phyloP scores from a whole-genome alignment of 2,888 invertebrate genomes.

The Trissoscelio sp. region DNA sequence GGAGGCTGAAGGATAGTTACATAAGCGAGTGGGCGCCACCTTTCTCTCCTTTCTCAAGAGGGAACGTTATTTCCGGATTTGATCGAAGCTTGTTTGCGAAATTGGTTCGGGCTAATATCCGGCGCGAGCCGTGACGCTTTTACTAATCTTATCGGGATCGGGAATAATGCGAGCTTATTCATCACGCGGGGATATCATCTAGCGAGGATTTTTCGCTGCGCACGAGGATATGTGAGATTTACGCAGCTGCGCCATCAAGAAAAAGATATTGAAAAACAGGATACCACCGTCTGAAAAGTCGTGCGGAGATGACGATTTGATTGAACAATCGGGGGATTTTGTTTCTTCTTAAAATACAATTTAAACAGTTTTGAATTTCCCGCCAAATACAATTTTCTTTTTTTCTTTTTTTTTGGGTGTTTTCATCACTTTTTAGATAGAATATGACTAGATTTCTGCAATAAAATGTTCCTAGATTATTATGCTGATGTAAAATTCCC shows the following conservation, averaged over 20 bases:
- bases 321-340: no score
- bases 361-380: background rate
- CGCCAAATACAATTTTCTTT: background rate
- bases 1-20: background rate
- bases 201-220: conserved; percentile 44
- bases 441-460: no score
- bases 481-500: no score
- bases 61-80: conserved; percentile 67
- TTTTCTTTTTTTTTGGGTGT: no score
- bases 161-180: conserved; percentile 62
- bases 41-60: no score
- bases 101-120: conserved; percentile 68
- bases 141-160: conserved; percentile 65
- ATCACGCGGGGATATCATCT: conserved; percentile 46
- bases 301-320: no score
- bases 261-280: conserved; percentile 55
- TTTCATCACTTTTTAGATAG: no score
- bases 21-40: conserved; percentile 27
- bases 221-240: conserved; percentile 57
- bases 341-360: no score
- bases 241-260: conserved; percentile 59
- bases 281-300: no score
- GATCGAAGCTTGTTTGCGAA: conserved; percentile 69
- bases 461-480: no score
- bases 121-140: conserved; percentile 66